These are phyloP conservation scores for Ochropacha duplaris DNA, from an alignment of 2,888 invertebrate genomes.

Conservation along the genomic window DNA sequence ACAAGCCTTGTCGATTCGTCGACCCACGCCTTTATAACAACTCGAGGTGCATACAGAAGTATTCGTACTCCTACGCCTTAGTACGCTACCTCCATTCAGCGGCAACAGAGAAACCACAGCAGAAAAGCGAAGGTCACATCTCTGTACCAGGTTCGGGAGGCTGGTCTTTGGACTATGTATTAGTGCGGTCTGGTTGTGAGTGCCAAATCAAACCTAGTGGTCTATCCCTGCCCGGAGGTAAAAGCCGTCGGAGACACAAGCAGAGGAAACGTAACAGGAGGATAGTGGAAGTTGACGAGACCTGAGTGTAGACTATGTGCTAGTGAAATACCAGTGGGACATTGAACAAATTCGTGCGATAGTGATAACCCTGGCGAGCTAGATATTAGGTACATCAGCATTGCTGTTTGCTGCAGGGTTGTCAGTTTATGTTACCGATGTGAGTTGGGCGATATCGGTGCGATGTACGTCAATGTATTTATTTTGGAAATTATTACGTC, in stretches of 20 bases:
- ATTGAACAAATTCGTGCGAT: conserved; percentile 63
- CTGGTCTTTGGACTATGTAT: conserved; percentile 92
- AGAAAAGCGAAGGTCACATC: conserved; percentile 66
- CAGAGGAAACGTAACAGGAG: conserved; percentile 62
- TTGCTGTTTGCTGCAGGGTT: background rate
- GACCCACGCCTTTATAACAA: conserved; percentile 86
- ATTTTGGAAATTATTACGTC: conserved; percentile 46
- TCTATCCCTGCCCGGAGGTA: conserved; percentile 70
- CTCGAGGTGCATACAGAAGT: conserved; percentile 92
- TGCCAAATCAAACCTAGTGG: conserved; percentile 88
- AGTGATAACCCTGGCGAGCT: conserved; percentile 39
- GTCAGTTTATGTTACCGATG: conserved; percentile 45
- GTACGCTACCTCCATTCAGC: conserved; percentile 83
- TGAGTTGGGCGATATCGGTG: conserved; percentile 32
- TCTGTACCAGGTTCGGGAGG: conserved; percentile 81
- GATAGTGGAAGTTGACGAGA: conserved; percentile 62
- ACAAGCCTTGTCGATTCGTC: conserved; percentile 89
- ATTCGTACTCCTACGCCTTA: conserved; percentile 92
- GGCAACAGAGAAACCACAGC: conserved; percentile 65
- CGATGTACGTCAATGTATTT: conserved; percentile 60
- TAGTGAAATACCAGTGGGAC: conserved; percentile 60
- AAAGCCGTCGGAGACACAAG: conserved; percentile 60
- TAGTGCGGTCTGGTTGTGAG: conserved; percentile 92
- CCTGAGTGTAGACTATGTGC: conserved; percentile 56
- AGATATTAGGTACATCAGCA: background rate